Evolutionary conservation across 35 echinoderm and acorn worm genomes (phyloP), one percentile per base, ranked within the genome.

Genomic region (Ophiothrix spiculata): DNA sequence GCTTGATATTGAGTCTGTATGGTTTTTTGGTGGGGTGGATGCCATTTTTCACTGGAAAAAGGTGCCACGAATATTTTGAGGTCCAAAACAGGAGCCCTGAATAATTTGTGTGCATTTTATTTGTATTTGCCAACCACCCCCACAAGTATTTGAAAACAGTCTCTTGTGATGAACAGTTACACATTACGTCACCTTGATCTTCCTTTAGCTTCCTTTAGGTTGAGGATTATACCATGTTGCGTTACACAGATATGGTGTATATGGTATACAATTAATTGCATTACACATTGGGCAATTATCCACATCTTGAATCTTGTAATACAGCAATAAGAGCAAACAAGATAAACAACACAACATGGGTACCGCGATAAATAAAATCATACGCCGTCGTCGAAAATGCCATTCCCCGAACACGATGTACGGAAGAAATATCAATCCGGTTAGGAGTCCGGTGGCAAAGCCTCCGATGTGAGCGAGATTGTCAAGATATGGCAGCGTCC

Each of bases 381-480:
- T 1, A 0, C 82, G 54, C 31, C 63, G 31, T 74, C 82, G 1
- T 6, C 37, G 13, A 10, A 39, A 56, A 84, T 84, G 32, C 82
- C 82, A 84, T 39, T 63, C 3, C 0, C 82, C 82, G 29, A 84
- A 84, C 0, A 84, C 82, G 39, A 84, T 39, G 31, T 84, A 84
- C 8, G 82, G 82, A 4, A 84, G 60, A 74, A 84, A 84, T 33
- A 84, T 84, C 19, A 84, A 28, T 21, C 31, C 54, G 19, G 82
- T 29, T 37, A 84, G 21, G 0, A 74, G 4, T 28, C 82, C 82
- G 4, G 37, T 29, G 8, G 74, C n/a, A 15, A 84, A 74, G 4
- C 82, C 82, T 12, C 82, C 56, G 38, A 84, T 69, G 12, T 84
- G 82, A 17, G 82, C 82, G 74, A 84, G 74, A 49, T 84, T 84